Evolutionary conservation across 1,140 invertebrate genomes (phyloP).

Genomic region (Drosophila neocordata): DNA sequence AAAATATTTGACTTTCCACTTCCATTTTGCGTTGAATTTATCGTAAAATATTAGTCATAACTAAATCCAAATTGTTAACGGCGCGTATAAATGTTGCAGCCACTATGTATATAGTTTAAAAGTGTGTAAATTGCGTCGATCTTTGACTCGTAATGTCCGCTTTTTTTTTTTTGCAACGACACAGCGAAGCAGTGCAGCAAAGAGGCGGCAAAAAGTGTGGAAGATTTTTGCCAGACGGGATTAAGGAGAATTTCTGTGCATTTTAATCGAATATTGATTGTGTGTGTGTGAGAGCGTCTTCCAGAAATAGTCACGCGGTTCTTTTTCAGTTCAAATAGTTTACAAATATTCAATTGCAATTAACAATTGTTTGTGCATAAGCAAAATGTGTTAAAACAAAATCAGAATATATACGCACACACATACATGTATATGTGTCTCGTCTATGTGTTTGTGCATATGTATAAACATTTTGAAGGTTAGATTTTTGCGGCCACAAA

Average conservation of each 20-base stretch:
- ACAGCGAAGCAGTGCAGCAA: conserved; percentile 72
- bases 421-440: neutral
- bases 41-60: conserved; percentile 62
- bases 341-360: conserved; percentile 38
- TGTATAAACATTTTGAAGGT: conserved; percentile 51
- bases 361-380: conserved; percentile 11
- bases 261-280: conserved; percentile 55
- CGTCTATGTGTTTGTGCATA: conserved; percentile 16
- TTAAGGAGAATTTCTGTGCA: conserved; percentile 25
- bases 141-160: conserved; percentile 66
- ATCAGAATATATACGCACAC: conserved; percentile 31
- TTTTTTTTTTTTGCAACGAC: conserved; percentile 67
- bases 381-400: conserved; percentile 23
- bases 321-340: conserved; percentile 24
- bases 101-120: conserved; percentile 67
- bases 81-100: conserved; percentile 46
- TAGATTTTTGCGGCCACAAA: conserved; percentile 43
- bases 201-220: conserved; percentile 75
- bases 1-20: conserved; percentile 60
- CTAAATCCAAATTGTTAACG: conserved; percentile 41
- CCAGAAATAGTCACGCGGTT: conserved; percentile 46
- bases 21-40: conserved; percentile 75
- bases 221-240: conserved; percentile 51
- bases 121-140: conserved; percentile 60
- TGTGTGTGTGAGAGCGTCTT: conserved; percentile 34